Evolutionary conservation across 1,140 invertebrate species (phyloP).

Genomic region (Acyrthosiphon pisum): DNA sequence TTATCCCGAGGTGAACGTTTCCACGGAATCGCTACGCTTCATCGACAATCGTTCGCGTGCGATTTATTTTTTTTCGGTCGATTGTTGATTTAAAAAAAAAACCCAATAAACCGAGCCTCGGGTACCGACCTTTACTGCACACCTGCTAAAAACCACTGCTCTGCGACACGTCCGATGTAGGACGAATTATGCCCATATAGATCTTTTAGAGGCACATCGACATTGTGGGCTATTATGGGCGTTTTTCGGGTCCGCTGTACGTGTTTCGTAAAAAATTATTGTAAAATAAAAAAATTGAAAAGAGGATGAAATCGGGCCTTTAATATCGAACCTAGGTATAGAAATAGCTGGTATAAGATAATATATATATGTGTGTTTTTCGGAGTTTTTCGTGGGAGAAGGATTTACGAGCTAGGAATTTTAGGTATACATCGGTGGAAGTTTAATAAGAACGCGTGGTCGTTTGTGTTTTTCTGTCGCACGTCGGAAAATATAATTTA

Average conservation of each 20-base stretch:
- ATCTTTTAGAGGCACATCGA: neutral
- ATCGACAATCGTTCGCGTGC: too few relatives aligned
- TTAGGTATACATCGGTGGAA: neutral
- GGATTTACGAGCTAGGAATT: neutral
- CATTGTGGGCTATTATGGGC: neutral
- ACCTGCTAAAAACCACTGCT: too few relatives aligned
- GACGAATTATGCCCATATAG: neutral
- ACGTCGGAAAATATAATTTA: slow-evolving; percentile 12
- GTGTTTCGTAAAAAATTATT: neutral
- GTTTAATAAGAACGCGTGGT: neutral
- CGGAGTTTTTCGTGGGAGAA: neutral
- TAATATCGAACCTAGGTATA: neutral
- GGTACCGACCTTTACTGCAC: too few relatives aligned
- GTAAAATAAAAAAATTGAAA: neutral
- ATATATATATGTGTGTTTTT: neutral
- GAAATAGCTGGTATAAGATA: neutral
- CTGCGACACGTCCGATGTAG: too few relatives aligned
- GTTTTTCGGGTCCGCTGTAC: neutral
- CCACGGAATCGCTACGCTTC: too few relatives aligned
- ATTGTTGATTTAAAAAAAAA: too few relatives aligned
- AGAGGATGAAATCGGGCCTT: neutral
- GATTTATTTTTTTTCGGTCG: too few relatives aligned
- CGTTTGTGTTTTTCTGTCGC: neutral
- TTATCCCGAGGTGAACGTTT: too few relatives aligned
- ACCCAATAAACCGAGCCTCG: too few relatives aligned